phyloP scores from a whole-genome alignment of 2,113 vertebrate species.

The Phalacrocorax brasilianus region DNA sequence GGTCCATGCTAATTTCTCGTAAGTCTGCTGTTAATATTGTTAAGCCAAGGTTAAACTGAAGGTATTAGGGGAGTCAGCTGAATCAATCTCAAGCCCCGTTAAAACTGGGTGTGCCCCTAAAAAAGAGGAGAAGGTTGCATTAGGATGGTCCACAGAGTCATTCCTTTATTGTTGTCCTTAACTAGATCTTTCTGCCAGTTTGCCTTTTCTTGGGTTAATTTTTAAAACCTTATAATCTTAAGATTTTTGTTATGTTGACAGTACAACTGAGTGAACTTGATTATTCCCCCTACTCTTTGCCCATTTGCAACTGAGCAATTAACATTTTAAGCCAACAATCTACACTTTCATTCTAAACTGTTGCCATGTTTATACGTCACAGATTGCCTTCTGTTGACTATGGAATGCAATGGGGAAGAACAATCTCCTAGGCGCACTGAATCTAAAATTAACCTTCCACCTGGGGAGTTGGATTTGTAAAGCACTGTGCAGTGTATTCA shows the following conservation, averaged over 20 bases:
- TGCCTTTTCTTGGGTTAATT: not conserved
- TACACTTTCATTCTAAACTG: slow-evolving; percentile 28
- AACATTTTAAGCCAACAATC: slow-evolving; percentile 38
- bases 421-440: not conserved
- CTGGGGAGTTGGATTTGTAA: not conserved
- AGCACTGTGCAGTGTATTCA: not conserved
- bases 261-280: not conserved
- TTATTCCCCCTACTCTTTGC: slow-evolving; percentile 1
- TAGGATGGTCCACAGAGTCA: not conserved
- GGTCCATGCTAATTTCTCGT: not conserved
- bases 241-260: not conserved
- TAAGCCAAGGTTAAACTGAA: not conserved
- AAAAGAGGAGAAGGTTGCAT: not conserved
- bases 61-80: not conserved
- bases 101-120: not conserved
- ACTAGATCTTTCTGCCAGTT: not conserved
- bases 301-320: not conserved
- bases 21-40: not conserved
- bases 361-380: not conserved
- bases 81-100: fast-evolving
- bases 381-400: not conserved
- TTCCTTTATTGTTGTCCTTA: not conserved
- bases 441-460: not conserved
- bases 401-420: slow-evolving; percentile 22
- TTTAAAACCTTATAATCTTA: not conserved